Percentiles rank a stretch among this genome's conserved stretches.
Conservation (phyloP, 2,888 invertebrate genomes). For the Troides aeacus region DNA sequence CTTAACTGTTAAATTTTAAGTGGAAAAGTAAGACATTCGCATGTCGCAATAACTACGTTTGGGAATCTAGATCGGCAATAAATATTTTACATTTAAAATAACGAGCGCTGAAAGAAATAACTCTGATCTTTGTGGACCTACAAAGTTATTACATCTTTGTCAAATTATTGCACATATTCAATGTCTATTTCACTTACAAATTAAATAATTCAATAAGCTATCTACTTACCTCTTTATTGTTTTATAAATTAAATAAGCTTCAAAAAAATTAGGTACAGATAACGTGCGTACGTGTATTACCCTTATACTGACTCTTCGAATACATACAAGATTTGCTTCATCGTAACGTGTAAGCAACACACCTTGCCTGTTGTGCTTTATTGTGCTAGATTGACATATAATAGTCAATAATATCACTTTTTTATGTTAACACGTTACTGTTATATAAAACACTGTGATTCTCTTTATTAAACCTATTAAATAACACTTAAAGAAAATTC, state of each 20-base stretch:
- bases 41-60: constrained; percentile 30
- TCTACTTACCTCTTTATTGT: neutral
- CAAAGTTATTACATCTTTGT: neutral
- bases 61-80: constrained; percentile 36
- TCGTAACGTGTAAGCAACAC: neutral
- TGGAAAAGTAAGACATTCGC: constrained; percentile 30
- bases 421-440: constrained; percentile 53
- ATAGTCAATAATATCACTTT: constrained; percentile 57
- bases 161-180: constrained; percentile 9
- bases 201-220: neutral
- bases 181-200: constrained; percentile 4
- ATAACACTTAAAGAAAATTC: constrained; percentile 11
- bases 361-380: constrained; percentile 34
- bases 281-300: constrained; percentile 3
- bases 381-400: constrained; percentile 61
- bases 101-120: constrained; percentile 35
- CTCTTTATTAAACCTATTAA: constrained; percentile 43
- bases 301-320: neutral
- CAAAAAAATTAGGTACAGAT: neutral
- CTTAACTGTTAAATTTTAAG: constrained; percentile 39
- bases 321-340: neutral
- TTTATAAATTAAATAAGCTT: neutral
- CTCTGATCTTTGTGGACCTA: constrained; percentile 34
- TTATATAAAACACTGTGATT: constrained; percentile 38
- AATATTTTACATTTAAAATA: constrained; percentile 15